Percentiles rank a stretch among this genome's conserved stretches.
Evolutionary conservation across 2,888 invertebrate species (phyloP).

Genomic region (Ornithoptera priamus): DNA sequence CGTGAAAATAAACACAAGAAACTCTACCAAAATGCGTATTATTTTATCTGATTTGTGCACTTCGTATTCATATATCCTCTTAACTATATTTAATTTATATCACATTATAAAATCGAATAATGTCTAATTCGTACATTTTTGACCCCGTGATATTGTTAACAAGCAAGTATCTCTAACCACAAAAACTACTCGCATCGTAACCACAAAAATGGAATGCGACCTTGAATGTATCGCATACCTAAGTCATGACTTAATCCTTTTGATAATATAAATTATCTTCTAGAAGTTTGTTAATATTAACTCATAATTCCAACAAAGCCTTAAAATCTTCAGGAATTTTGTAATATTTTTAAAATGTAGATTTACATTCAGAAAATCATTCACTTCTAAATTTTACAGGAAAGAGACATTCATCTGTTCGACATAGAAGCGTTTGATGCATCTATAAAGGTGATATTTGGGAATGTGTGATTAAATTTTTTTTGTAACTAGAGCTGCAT

Average conservation of each 20-base stretch:
- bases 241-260: constrained; percentile 7
- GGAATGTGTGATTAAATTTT: constrained; percentile 44
- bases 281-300: background rate
- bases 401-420: constrained; percentile 61
- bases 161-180: background rate
- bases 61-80: background rate
- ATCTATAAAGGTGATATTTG: constrained; percentile 73
- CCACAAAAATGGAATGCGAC: constrained; percentile 5
- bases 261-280: background rate
- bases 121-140: background rate
- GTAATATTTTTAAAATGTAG: background rate
- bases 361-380: constrained; percentile 9
- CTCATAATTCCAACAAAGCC: background rate
- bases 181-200: constrained; percentile 14
- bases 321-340: background rate
- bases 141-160: background rate
- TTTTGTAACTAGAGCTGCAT: constrained; percentile 29
- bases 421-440: constrained; percentile 75
- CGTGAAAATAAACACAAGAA: too few species aligned
- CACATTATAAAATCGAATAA: background rate
- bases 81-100: background rate
- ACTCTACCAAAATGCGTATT: too few species aligned
- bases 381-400: constrained; percentile 56
- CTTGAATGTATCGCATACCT: constrained; percentile 9
- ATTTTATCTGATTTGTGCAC: too few species aligned